Conservation (phyloP, 1,140 invertebrate species). For the Drosophila persimilis region DNA sequence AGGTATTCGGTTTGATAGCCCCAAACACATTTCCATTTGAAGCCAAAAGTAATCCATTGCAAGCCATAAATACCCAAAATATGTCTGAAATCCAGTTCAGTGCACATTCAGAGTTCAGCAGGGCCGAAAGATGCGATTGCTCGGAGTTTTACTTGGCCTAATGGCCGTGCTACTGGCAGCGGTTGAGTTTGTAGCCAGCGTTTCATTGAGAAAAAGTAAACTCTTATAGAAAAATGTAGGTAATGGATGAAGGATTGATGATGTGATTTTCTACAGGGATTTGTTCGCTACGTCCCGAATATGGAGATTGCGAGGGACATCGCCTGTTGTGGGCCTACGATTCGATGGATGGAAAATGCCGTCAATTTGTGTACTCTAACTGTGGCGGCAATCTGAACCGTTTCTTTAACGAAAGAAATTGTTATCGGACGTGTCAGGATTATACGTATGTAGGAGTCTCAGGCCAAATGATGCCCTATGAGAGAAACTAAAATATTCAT, state of each 20-base stretch:
- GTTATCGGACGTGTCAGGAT: neutral
- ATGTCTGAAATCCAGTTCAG: neutral
- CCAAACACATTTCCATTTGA: slow-evolving; percentile 18
- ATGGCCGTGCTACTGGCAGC: too few species aligned
- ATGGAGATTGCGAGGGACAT: neutral
- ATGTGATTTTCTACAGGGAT: neutral
- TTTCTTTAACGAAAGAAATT: slow-evolving; percentile 12
- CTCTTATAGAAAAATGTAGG: neutral
- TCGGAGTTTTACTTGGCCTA: too few species aligned
- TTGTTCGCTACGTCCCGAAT: neutral
- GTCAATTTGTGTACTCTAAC: slow-evolving; percentile 1
- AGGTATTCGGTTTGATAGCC: neutral
- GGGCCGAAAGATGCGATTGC: too few species aligned
- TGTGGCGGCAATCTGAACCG: slow-evolving; percentile 44
- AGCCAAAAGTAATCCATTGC: neutral
- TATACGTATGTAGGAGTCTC: too few species aligned
- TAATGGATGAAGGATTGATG: neutral
- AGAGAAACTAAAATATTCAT: too few species aligned
- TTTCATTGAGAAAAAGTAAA: too few species aligned
- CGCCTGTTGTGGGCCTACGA: neutral
- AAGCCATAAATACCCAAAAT: neutral
- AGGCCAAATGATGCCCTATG: too few species aligned
- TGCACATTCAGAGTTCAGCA: neutral
- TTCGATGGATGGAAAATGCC: neutral
- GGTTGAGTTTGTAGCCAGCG: too few species aligned